phyloP scores from a whole-genome alignment of 2,113 vertebrate genomes.

The Thermophis baileyi region DNA sequence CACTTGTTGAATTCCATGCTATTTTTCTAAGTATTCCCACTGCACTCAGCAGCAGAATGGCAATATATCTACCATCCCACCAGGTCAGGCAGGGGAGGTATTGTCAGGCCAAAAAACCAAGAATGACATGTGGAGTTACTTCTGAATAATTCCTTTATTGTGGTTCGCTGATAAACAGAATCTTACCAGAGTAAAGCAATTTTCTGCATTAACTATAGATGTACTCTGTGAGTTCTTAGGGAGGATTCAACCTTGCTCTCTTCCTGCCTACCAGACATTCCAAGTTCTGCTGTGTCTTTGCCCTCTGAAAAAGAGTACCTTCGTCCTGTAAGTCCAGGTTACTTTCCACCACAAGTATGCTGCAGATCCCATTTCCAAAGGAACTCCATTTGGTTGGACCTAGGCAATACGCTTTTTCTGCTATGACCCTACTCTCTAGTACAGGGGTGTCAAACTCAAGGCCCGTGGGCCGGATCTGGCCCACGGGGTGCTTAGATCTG shows the following conservation, averaged over 20 bases:
- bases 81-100: not conserved
- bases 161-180: not conserved
- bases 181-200: not conserved
- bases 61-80: not conserved
- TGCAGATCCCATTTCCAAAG: not conserved
- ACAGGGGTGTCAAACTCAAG: no score
- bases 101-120: not conserved
- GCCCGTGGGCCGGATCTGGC: no score
- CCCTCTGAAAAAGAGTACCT: not conserved
- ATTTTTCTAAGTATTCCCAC: slow-evolving; percentile 25
- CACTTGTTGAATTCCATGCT: slow-evolving; percentile 50
- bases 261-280: not conserved
- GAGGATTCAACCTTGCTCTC: not conserved
- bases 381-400: not conserved
- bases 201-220: not conserved
- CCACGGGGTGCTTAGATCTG: no score
- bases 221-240: not conserved
- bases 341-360: not conserved
- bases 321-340: not conserved
- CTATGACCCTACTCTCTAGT: not conserved
- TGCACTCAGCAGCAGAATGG: not conserved
- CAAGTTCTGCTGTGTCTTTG: not conserved
- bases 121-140: not conserved
- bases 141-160: not conserved
- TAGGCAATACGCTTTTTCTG: not conserved